Evolutionary conservation across 2,888 invertebrate species (phyloP).

Genomic region (Cerastoderma edule): DNA sequence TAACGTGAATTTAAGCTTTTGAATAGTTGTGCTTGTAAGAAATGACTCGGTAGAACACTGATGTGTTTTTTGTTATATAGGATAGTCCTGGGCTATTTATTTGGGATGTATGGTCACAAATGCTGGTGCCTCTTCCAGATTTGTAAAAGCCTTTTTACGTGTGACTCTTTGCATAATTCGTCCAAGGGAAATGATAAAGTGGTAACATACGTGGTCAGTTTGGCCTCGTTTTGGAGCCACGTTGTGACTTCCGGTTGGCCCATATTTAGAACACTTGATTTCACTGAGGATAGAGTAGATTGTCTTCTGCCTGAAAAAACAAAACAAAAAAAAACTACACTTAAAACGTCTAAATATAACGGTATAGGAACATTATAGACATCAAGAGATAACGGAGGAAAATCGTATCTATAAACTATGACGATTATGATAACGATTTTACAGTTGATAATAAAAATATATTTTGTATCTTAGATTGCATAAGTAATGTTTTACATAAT

Average conservation of each 20-base stretch:
- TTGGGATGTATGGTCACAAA: neutral
- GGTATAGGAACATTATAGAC: neutral
- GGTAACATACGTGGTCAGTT: conserved; percentile 1
- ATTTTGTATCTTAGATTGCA: neutral
- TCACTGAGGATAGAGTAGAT: neutral
- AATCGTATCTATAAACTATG: neutral
- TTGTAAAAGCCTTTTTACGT: neutral
- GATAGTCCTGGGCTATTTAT: neutral
- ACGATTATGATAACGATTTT: neutral
- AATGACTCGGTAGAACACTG: neutral
- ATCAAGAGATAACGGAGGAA: neutral
- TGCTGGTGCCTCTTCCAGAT: neutral
- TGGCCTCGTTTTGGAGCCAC: conserved; percentile 5
- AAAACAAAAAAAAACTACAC: too few relatives aligned
- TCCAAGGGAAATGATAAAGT: too few relatives aligned
- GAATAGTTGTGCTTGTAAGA: neutral
- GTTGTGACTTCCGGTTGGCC: neutral
- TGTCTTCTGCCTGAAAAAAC: neutral
- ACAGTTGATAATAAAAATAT: neutral
- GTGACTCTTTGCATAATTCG: too few relatives aligned
- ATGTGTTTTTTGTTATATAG: neutral
- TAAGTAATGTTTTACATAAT: neutral
- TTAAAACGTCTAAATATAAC: too few relatives aligned
- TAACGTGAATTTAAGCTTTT: too few relatives aligned
- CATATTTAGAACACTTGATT: conserved; percentile 3